Conservation (phyloP, 2,113 vertebrate species). For the Uria aalge region DNA sequence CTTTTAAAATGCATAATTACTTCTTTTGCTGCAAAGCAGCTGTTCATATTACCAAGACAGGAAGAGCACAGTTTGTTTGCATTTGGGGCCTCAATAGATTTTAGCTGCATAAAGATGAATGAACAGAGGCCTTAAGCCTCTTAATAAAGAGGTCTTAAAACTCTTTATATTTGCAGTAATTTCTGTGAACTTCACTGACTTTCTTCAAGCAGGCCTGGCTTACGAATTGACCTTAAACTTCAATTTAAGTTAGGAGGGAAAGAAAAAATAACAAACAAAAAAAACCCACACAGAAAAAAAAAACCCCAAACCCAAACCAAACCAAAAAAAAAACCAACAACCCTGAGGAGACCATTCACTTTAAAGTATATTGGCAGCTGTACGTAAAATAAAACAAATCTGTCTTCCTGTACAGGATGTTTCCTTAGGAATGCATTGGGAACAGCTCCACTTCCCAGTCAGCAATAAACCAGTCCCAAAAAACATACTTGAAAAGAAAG, state of each 20-base stretch:
- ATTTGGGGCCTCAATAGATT: neutral
- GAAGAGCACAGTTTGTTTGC: neutral
- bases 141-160: neutral
- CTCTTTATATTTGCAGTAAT: neutral
- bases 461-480: neutral
- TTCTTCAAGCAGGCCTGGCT: neutral
- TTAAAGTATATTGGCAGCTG: constrained; percentile 19
- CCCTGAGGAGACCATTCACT: neutral
- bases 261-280: neutral
- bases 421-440: neutral
- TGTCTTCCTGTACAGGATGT: constrained; percentile 48
- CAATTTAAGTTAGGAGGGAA: neutral
- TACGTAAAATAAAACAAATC: constrained; percentile 30
- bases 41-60: neutral
- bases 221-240: neutral
- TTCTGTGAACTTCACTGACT: neutral
- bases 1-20: neutral
- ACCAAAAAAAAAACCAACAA: neutral
- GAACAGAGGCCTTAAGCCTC: neutral
- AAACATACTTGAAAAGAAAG: constrained; percentile 54
- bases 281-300: neutral
- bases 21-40: neutral
- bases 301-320: no score
- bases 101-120: neutral
- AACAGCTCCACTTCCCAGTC: constrained; percentile 24